Conservation (phyloP, 2,797 vertebrate species). For the Gastrophryne carolinensis region DNA sequence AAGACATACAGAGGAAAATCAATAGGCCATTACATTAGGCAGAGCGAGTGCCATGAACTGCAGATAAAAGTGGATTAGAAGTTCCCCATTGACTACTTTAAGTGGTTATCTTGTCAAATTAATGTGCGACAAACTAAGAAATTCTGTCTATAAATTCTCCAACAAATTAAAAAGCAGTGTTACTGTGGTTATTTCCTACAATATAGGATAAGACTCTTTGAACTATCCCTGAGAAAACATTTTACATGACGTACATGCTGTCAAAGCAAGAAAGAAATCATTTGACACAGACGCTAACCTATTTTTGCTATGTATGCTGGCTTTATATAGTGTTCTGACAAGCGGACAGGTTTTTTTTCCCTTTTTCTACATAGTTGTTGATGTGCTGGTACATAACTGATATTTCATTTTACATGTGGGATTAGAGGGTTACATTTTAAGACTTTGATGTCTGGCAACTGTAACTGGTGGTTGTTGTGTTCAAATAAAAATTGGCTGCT, state of each 20-base stretch:
- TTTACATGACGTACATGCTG: neutral
- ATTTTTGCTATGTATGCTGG: neutral
- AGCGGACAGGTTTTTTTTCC: neutral
- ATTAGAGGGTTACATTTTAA: too few relatives aligned
- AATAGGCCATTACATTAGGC: slow-evolving; percentile 84
- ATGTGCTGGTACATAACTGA: too few relatives aligned
- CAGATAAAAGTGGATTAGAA: slow-evolving; percentile 79
- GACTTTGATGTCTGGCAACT: too few relatives aligned
- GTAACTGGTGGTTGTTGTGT: too few relatives aligned
- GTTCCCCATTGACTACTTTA: slow-evolving; percentile 8
- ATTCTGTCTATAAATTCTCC: slow-evolving; percentile 6
- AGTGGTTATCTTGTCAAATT: slow-evolving; percentile 26
- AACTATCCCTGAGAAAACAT: slow-evolving; percentile 22
- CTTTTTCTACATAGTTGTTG: too few relatives aligned
- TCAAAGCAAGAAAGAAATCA: neutral
- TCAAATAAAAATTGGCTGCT: too few relatives aligned
- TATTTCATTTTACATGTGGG: too few relatives aligned
- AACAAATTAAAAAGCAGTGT: slow-evolving; percentile 32
- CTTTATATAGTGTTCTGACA: neutral
- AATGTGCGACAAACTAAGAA: slow-evolving; percentile 47
- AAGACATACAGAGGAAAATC: slow-evolving; percentile 71
- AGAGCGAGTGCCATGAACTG: slow-evolving; percentile 80
- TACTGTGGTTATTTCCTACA: slow-evolving; percentile 1
- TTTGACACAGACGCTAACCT: neutral
- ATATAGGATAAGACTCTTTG: neutral